These are phyloP conservation scores for Pachyseris speciosa DNA, from an alignment of 64 coral and sea anemone genomes.

Conservation along the genomic window DNA sequence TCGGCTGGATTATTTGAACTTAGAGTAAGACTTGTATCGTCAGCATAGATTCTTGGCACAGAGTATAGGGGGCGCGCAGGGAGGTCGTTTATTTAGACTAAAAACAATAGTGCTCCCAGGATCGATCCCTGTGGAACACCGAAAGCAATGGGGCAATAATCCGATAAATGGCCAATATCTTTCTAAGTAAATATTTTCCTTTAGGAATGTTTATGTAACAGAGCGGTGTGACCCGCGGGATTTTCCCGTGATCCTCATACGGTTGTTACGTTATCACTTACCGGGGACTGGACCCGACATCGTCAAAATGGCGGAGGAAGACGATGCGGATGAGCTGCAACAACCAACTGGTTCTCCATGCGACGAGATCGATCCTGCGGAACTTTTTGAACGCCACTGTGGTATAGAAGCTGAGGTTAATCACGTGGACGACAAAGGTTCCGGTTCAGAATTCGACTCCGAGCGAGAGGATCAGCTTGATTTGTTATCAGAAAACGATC, in stretches of 20 bases:
- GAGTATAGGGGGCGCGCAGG: no score
- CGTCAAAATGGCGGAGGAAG: constrained; percentile 18
- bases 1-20: no score
- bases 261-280: no score
- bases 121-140: no score
- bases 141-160: no score
- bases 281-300: not conserved
- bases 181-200: no score
- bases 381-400: constrained; percentile 64
- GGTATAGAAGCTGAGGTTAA: constrained; percentile 4
- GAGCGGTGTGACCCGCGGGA: not conserved
- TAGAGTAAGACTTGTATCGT: no score
- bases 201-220: no score
- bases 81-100: no score
- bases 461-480: constrained; percentile 67
- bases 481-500: constrained; percentile 71
- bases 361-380: constrained; percentile 73
- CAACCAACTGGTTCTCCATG: constrained; percentile 69
- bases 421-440: constrained; percentile 8
- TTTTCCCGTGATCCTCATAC: not conserved
- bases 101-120: no score
- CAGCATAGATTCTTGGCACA: no score
- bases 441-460: constrained; percentile 43
- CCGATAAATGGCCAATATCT: no score
- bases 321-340: constrained; percentile 8